A percentile compares a stretch with the other conserved stretches of the same genome.
Conservation (phyloP, 2,113 vertebrate species). For the Dromas ardeola region DNA sequence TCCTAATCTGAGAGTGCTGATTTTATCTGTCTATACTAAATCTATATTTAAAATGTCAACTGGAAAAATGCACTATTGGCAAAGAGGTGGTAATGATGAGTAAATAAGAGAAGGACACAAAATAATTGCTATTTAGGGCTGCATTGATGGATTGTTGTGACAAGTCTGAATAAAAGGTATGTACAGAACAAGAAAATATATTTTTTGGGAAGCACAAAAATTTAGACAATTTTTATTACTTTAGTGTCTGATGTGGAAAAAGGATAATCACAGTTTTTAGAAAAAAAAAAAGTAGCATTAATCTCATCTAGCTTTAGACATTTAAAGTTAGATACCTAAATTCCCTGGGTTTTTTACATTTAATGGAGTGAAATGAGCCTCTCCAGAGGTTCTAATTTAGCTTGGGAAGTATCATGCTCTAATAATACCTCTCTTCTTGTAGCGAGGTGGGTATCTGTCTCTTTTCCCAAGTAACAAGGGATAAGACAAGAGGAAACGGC, state of each 20-base stretch:
- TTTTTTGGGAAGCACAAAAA: not conserved
- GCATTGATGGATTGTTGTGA: not conserved
- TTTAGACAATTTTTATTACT: not conserved
- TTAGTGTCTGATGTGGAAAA: not conserved
- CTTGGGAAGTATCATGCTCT: not conserved
- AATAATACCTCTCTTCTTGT: not conserved
- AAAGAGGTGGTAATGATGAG: not conserved
- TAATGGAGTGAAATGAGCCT: not conserved
- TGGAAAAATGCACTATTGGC: not conserved
- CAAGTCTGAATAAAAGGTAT: not conserved
- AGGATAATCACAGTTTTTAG: not conserved
- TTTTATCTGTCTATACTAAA: not conserved
- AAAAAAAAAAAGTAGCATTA: not conserved
- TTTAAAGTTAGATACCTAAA: not conserved
- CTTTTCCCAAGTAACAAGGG: not conserved
- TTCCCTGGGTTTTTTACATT: not conserved
- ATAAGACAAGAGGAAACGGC: not conserved
- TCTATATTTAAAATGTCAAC: not conserved
- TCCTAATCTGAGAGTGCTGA: not conserved
- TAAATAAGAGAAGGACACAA: not conserved
- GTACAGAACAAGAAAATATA: not conserved
- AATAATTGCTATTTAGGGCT: not conserved
- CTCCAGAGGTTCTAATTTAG: not conserved
- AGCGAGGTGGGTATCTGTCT: not conserved
- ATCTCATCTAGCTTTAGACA: not conserved